Evolutionary conservation across 1,140 invertebrate species (phyloP), one percentile per base, ranked within the genome.

Genomic region (Sarcophaga bullata): DNA sequence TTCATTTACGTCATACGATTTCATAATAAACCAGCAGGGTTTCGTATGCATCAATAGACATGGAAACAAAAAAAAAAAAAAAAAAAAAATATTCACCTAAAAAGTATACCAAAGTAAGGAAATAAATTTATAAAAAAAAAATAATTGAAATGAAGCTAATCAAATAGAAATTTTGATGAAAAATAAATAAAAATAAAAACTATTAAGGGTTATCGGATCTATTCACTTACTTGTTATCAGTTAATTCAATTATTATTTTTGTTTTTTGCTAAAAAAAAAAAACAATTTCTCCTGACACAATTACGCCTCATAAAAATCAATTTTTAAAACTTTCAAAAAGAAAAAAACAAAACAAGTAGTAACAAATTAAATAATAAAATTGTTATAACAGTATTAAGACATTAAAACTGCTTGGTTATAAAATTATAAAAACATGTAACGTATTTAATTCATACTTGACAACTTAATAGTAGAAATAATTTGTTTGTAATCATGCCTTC

Each of bases 231-330:
- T 13, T 58, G n/a, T 58, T 58, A 58, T 58, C 54, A 58, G 54
- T 58, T 58, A 58, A 58, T 58, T 58, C n/a, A 58, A 58, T 58
- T 58, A n/a, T 58, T 6, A n/a, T 58, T 13, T n/a, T 58, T n/a
- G 52, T 58, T 58, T 58, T 58, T 15, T 58, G 1, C n/a, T 15
- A 58, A 58, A n/a, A 13, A 58, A 58, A n/a, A 58, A 58, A n/a
- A 13, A 58, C 15, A n/a, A 58, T 58, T 58, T 58, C 13, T 13
- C 54, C 13, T 58, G 54, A n/a, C 25, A 37, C 4, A 15, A 58
- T 58, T 58, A 58, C 54, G 54, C 54, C 54, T 58, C 15, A 58
- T 58, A 58, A 58, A 58, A 58, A 58, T 58, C 54, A 58, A 58
- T 58, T 58, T 58, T 54, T 54, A 58, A n/a, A 58, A 58, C 54